Conservation (phyloP, 2,888 invertebrate genomes). For the Lepidochrysops patricia region DNA sequence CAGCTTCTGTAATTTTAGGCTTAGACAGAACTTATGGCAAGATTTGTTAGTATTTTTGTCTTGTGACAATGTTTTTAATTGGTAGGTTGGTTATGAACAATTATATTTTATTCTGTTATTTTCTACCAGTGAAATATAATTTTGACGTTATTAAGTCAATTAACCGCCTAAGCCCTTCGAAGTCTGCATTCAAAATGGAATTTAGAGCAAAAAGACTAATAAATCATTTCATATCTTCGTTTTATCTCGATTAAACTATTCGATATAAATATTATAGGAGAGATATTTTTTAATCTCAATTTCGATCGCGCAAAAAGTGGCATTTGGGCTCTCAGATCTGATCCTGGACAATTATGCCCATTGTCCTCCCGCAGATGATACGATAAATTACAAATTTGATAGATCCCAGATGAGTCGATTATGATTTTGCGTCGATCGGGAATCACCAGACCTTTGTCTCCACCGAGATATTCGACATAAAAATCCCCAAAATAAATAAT, state of each 20-base stretch:
- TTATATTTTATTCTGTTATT: background rate
- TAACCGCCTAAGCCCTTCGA: background rate
- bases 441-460: constrained; percentile 4
- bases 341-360: constrained; percentile 5
- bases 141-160: background rate
- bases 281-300: constrained; percentile 7
- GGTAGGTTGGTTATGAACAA: too few species aligned
- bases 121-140: background rate
- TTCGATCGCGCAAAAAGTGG: background rate
- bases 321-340: background rate
- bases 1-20: too few species aligned
- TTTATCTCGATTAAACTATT: constrained; percentile 1
- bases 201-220: background rate
- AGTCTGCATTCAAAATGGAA: background rate
- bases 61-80: too few species aligned
- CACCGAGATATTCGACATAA: constrained; percentile 6
- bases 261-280: constrained; percentile 1
- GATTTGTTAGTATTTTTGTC: too few species aligned
- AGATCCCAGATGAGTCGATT: background rate
- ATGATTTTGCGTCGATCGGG: background rate
- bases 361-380: constrained; percentile 1
- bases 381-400: constrained; percentile 9
- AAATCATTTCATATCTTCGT: background rate
- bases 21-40: too few species aligned
- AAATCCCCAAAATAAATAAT: constrained; percentile 43